Conservation (phyloP, 2,888 invertebrate genomes). For the Lordiphosa fenestrarum region DNA sequence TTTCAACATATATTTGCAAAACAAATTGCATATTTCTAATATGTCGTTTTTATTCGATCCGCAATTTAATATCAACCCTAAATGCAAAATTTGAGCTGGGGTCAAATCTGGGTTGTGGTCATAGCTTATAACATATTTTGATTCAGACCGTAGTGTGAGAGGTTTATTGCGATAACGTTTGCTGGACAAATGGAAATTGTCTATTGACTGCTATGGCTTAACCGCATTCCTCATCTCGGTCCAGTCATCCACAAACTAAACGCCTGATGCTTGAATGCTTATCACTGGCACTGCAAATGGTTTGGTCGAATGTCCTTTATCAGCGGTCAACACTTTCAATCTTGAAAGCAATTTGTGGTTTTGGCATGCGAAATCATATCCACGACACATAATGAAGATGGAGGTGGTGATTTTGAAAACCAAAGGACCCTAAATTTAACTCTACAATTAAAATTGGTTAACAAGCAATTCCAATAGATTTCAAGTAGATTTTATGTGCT, state of each 20-base stretch:
- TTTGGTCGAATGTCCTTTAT: slow-evolving; percentile 38
- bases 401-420: too few species aligned
- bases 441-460: too few species aligned
- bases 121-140: slow-evolving; percentile 60
- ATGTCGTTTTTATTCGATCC: too few species aligned
- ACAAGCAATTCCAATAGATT: too few species aligned
- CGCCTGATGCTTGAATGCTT: slow-evolving; percentile 17
- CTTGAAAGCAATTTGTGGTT: slow-evolving; percentile 17
- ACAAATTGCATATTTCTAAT: too few species aligned
- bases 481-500: too few species aligned
- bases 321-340: slow-evolving; percentile 16
- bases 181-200: slow-evolving; percentile 51
- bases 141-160: slow-evolving; percentile 56
- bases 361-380: background rate
- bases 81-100: too few species aligned
- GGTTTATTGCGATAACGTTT: slow-evolving; percentile 34
- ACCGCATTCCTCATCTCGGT: slow-evolving; percentile 6
- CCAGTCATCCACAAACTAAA: slow-evolving; percentile 19
- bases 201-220: slow-evolving; percentile 48
- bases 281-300: slow-evolving; percentile 2
- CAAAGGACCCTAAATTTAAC: too few species aligned
- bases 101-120: too few species aligned
- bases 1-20: too few species aligned
- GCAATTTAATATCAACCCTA: too few species aligned
- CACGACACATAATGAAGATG: too few species aligned